Base-by-base conservation (phyloP, 2,113 vertebrate genomes). In the Gallinago undulata region DNA sequence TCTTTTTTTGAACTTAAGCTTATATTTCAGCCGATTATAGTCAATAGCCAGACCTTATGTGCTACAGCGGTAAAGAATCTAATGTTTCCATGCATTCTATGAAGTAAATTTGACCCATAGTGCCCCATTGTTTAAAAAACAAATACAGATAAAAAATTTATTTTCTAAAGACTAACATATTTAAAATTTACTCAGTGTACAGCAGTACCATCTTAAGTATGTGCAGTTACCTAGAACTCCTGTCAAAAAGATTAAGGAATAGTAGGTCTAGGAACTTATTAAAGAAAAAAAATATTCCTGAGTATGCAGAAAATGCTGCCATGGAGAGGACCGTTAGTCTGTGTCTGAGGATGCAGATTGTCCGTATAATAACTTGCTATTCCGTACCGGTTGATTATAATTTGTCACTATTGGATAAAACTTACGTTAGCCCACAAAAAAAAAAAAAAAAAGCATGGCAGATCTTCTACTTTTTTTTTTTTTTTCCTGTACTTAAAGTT, bases 281-380 rank as follows among this genome's bases (percentile, higher is more conserved):
- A 53, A 56, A 41, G 17, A 21, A 53, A 48, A 81, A 15, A 14
- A 4, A 48, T 48, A 48, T 8, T 41, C 3, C 18, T 66, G 6
- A 25, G 5, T 45, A 12, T 39, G 3, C 6, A 59, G 5, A 59
- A 92, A 75, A 70, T 37, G 11, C 13, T 59, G 2, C 47, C 67
- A 17, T 78, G 27, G 12, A 77, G 22, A 66, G 5, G 5, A 47
- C 1, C 33, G 6, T 17, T 63, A n/a, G 22, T 12, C 35, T 66
- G 9, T 37, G 21, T 82, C 50, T 64, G 25, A 15, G 11, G 3
- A 13, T 73, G 47, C 1, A 47, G 14, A 13, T 59, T 76, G 27
- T 70, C 3, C 9, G 24, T 2, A 0, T 27, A 43, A 50, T 37
- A 27, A 31, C 39, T 56, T 56, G 11, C 5, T 73, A 0, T 3